Conservation (phyloP, 2,888 invertebrate genomes). For the Leptodirus hochenwartii region DNA sequence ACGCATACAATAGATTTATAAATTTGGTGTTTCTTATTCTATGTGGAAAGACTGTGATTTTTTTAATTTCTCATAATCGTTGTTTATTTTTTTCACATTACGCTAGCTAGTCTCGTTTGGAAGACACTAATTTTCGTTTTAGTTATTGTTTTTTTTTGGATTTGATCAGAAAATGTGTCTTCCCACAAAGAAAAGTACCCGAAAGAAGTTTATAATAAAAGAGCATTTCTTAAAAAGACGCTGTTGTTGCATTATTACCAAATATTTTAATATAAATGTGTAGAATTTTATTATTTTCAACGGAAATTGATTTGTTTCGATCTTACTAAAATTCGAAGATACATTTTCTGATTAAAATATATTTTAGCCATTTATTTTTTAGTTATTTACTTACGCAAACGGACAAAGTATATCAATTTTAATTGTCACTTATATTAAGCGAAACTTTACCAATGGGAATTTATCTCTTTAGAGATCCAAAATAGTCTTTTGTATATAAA, state of each 20-base stretch:
- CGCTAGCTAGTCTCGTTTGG: conserved; percentile 6
- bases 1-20: conserved; percentile 12
- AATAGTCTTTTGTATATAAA: too few species aligned
- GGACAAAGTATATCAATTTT: too few species aligned
- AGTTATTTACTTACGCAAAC: too few species aligned
- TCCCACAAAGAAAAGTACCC: conserved; percentile 46
- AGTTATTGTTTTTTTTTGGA: conserved; percentile 9
- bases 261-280: too few species aligned
- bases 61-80: conserved; percentile 10
- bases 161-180: conserved; percentile 70
- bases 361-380: too few species aligned
- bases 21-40: conserved; percentile 43
- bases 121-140: conserved; percentile 12
- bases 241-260: conserved; percentile 22
- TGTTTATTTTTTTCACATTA: conserved; percentile 17
- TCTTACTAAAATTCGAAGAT: too few species aligned
- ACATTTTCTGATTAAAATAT: too few species aligned
- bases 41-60: conserved; percentile 58
- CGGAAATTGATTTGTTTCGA: too few species aligned
- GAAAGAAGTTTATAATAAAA: too few species aligned
- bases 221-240: conserved; percentile 29
- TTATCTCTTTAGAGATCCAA: too few species aligned
- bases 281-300: conserved; percentile 9
- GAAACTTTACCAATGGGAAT: too few species aligned
- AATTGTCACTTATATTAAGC: too few species aligned